Conservation (phyloP, 2,113 vertebrate species). For the Melanerpes aurifrons region DNA sequence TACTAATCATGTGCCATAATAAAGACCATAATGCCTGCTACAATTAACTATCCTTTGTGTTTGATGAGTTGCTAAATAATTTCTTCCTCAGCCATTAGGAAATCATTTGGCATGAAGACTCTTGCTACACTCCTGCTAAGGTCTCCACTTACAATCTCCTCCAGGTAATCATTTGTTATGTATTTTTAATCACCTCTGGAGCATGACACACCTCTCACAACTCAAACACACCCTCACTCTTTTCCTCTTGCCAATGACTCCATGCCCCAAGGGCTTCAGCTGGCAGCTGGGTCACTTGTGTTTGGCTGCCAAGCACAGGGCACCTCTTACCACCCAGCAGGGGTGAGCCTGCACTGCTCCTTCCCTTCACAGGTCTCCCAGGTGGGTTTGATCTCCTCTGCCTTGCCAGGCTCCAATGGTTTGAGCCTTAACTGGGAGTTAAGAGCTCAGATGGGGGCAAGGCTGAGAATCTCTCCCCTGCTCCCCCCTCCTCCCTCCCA, state of each 20-base stretch:
- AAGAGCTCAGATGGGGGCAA: no score
- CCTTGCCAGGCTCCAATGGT: neutral
- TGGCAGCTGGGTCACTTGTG: neutral
- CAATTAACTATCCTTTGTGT: conserved; percentile 51
- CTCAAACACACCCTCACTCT: neutral
- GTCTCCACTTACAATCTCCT: neutral
- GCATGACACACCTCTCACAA: neutral
- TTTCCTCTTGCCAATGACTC: neutral
- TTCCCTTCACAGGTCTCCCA: neutral
- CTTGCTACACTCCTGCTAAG: neutral
- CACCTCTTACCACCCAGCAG: rapidly evolving
- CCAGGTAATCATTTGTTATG: conserved; percentile 38
- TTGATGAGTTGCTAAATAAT: conserved; percentile 67
- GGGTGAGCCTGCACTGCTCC: rapidly evolving
- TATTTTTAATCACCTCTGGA: conserved; percentile 41
- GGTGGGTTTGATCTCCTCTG: rapidly evolving
- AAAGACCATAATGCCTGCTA: conserved; percentile 44
- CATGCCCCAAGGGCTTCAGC: neutral
- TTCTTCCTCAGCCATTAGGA: conserved; percentile 60
- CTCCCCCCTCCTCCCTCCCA: no score
- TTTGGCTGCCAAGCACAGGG: neutral
- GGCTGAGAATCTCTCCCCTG: no score
- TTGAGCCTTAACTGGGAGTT: no score
- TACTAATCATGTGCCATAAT: conserved; percentile 58
- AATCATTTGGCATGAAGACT: conserved; percentile 39